Evolutionary conservation across 2,797 vertebrate species (phyloP).

Genomic region (Naso thynnoides): DNA sequence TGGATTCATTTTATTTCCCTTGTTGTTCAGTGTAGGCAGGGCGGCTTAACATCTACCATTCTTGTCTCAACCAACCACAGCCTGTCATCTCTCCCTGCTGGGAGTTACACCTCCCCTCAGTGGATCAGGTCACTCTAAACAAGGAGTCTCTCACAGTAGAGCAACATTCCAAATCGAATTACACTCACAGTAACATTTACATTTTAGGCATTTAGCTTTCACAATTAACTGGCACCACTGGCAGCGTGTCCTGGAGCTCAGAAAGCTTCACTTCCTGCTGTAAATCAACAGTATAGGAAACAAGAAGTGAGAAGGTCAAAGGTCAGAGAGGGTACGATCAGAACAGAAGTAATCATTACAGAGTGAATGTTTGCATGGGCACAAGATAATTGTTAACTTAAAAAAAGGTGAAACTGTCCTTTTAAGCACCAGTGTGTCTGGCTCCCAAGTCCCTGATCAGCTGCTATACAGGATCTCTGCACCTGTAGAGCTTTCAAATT

Average conservation of each 20-base stretch:
- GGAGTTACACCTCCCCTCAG: conserved; percentile 46
- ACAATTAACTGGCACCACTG: conserved; percentile 4
- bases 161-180: conserved; percentile 53
- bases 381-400: not conserved
- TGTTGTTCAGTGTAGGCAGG: conserved; percentile 20
- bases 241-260: conserved; percentile 18
- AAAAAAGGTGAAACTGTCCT: not conserved
- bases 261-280: not conserved
- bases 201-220: conserved; percentile 37
- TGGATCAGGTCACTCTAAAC: conserved; percentile 63
- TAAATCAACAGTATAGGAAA: conserved; percentile 24
- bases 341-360: not conserved
- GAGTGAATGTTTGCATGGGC: not conserved
- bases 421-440: not conserved
- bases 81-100: conserved; percentile 35
- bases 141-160: conserved; percentile 44
- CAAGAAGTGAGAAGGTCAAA: conserved; percentile 13
- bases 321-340: conserved; percentile 18
- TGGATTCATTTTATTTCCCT: conserved; percentile 1
- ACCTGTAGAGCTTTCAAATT: not conserved
- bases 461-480: not conserved
- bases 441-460: not conserved
- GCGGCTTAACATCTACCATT: conserved; percentile 22
- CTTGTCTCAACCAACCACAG: conserved; percentile 39
- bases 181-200: conserved; percentile 60